Base-by-base conservation (phyloP, 1,140 invertebrate species). In the Caenorhabditis remanei region DNA sequence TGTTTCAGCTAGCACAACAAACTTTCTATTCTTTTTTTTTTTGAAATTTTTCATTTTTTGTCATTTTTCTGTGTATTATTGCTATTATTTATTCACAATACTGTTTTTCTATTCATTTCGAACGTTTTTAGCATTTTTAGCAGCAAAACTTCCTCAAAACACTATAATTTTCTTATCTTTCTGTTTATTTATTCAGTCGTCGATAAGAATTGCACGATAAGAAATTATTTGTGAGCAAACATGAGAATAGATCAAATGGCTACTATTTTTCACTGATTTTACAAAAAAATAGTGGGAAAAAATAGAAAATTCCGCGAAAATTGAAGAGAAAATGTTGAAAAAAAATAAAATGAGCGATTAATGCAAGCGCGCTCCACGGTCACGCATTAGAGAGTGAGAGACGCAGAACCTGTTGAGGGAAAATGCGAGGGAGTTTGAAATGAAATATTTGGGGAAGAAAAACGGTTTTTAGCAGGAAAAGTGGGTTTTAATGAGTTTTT, bases 311-410 rank as follows among this genome's bases (percentile, higher is more conserved):
- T 24, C 11, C 16, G 21, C 3, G 46, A 71, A 71, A 71, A 46
- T 4, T 0, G 46, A 43, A 21, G 46, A 58, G 21, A 58, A 58
- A 1, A n/a, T n/a, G 56, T 4, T 41, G 41, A 53, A 32, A 79
- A 50, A 79, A 79, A 21, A 13, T 24, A 71, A 43, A 41, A 43
- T 11, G 8, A 19, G 19, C 50, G n/a, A 53, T 53, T 4, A 21
- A 53, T 50, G 71, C 71, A 79, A 79, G 14, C 46, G 71, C 71
- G 71, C 71, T 50, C 46, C 46, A 79, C 40, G 32, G 71, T 11
- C n/a, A 79, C 21, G 71, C 4, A 11, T 5, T 6, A 79, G 46
- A 79, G n/a, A 32, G n/a, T n/a, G 43, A 46, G 53, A 46, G 9
- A 6, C 19, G 56, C 16, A 21, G n/a, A n/a, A 21, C 2, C 2